Evolutionary conservation across 2,888 invertebrate species (phyloP).

Genomic region (Nomada ruficornis): DNA sequence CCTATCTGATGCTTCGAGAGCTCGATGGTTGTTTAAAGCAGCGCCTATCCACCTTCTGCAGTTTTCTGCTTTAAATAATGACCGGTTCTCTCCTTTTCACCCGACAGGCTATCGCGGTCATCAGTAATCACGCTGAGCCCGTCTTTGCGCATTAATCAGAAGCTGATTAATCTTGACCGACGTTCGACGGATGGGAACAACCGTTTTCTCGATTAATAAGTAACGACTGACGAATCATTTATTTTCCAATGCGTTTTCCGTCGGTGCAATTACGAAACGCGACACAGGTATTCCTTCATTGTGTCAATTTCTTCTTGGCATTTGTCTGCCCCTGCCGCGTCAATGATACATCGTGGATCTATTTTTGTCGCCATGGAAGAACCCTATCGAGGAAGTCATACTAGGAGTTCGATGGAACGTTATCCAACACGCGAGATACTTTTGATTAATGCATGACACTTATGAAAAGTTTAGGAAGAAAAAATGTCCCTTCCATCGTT

Average conservation of each 20-base stretch:
- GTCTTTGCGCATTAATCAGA: conserved; percentile 60
- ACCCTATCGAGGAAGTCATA: too few relatives aligned
- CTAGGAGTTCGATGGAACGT: too few relatives aligned
- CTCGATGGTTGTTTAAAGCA: background rate
- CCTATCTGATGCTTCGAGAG: conserved; percentile 3
- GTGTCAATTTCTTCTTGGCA: background rate
- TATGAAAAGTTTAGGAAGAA: background rate
- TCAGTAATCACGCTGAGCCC: conserved; percentile 50
- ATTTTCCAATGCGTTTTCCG: conserved; percentile 30
- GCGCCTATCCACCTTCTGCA: conserved; percentile 18
- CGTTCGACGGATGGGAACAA: conserved; percentile 37
- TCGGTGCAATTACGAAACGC: conserved; percentile 8
- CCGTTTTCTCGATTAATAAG: conserved; percentile 54
- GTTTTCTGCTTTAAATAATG: conserved; percentile 46
- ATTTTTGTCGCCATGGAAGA: background rate
- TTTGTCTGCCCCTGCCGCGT: background rate
- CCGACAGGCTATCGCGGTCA: conserved; percentile 50
- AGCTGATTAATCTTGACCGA: conserved; percentile 60
- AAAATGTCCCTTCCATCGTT: conserved; percentile 9
- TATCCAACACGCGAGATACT: background rate
- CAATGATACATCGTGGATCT: background rate
- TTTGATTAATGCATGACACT: background rate
- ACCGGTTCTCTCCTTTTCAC: conserved; percentile 38
- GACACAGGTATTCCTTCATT: background rate
- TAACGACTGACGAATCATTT: conserved; percentile 50